Percentiles rank a stretch among this genome's conserved stretches.
Conservation (phyloP, 1,140 invertebrate species). For the Stegodyphus mimosarum region DNA sequence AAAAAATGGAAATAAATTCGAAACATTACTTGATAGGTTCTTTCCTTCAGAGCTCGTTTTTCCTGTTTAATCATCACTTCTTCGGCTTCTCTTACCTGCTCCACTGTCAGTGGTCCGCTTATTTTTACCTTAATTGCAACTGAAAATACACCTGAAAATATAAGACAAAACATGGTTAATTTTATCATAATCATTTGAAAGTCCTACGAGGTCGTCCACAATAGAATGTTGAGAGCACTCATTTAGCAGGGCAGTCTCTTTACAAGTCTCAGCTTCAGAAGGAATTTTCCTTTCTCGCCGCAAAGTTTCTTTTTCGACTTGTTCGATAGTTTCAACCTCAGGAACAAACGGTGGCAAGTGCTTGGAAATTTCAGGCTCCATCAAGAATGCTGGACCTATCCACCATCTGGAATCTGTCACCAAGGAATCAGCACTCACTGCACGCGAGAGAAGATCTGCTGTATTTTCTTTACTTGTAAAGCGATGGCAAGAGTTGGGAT, state of each 20-base stretch:
- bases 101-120: not conserved
- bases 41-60: not conserved
- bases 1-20: not conserved
- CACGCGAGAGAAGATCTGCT: slow-evolving; percentile 10
- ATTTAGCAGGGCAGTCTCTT: slow-evolving; percentile 1
- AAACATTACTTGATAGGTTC: not conserved
- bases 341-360: too few species aligned
- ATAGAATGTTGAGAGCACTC: not conserved
- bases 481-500: not conserved
- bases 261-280: too few species aligned
- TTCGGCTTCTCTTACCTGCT: not conserved
- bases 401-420: slow-evolving; percentile 6
- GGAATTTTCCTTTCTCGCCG: not conserved
- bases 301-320: not conserved
- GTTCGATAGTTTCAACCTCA: not conserved
- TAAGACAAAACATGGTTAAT: slow-evolving; percentile 13
- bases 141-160: too few species aligned
- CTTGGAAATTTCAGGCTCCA: not conserved
- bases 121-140: not conserved
- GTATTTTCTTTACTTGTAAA: slow-evolving; percentile 8
- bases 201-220: not conserved
- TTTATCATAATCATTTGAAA: slow-evolving; percentile 19
- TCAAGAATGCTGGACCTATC: slow-evolving; percentile 1
- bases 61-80: not conserved
- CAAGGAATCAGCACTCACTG: not conserved